These are phyloP conservation scores for Phrynosoma blainvillii DNA, from an alignment of 2,113 vertebrate genomes.

Conservation along the genomic window DNA sequence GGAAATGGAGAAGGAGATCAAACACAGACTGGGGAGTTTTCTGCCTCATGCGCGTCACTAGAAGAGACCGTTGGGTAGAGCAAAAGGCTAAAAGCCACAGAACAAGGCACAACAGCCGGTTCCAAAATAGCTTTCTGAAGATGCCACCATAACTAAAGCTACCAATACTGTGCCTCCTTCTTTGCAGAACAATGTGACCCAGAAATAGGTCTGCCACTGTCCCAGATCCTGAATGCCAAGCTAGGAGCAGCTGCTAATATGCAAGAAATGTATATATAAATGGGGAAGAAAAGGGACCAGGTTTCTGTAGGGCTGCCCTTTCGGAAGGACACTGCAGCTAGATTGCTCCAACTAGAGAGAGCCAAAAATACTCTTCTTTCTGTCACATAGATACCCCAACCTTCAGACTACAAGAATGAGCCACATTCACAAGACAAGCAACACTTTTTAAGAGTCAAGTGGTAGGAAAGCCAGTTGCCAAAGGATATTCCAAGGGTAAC, in stretches of 20 bases:
- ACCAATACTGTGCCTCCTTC: background rate
- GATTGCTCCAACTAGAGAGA: slow-evolving; percentile 37
- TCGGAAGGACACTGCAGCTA: slow-evolving; percentile 74
- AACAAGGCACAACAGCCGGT: background rate
- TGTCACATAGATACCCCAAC: background rate
- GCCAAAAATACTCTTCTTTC: background rate
- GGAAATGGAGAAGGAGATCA: accelerated
- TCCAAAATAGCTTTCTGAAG: background rate
- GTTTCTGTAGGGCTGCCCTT: slow-evolving; percentile 70
- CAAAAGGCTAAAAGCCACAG: background rate
- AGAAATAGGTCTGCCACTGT: background rate
- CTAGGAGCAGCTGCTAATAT: slow-evolving; percentile 15
- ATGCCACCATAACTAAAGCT: background rate
- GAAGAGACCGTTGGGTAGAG: background rate
- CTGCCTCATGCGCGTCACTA: background rate
- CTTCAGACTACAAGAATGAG: background rate
- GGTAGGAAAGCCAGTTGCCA: background rate
- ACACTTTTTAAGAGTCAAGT: background rate
- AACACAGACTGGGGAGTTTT: background rate
- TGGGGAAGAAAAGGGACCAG: slow-evolving; percentile 52
- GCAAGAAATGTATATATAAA: background rate
- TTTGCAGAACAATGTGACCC: background rate
- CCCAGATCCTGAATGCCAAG: background rate
- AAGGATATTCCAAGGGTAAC: background rate
- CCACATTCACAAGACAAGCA: slow-evolving; percentile 16